These are phyloP conservation scores for Diabrotica virgifera DNA, from an alignment of 1,140 invertebrate species.

Conservation along the genomic window DNA sequence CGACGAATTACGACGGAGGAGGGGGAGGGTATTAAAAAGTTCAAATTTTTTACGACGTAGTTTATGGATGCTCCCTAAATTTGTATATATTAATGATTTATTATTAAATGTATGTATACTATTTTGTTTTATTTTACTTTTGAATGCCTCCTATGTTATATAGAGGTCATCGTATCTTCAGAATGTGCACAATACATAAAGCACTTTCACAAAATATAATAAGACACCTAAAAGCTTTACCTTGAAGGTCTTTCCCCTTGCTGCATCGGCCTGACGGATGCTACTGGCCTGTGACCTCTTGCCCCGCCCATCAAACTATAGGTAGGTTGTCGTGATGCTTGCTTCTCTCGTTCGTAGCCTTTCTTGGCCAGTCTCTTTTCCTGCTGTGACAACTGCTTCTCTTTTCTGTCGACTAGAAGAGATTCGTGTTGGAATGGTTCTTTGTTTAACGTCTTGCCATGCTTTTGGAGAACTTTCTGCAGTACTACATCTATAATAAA, in stretches of 20 bases:
- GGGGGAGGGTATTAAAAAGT: no score
- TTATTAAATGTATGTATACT: no score
- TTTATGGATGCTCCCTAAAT: no score
- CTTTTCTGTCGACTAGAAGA: slow-evolving; percentile 90
- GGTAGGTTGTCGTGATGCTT: slow-evolving; percentile 67
- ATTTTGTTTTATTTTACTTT: no score
- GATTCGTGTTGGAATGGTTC: slow-evolving; percentile 97
- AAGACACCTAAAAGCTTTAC: neutral
- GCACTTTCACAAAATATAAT: no score
- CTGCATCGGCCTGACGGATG: slow-evolving; percentile 49
- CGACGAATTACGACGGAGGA: no score
- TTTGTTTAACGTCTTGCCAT: slow-evolving; percentile 72
- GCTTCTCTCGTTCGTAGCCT: slow-evolving; percentile 92
- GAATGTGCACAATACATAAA: no score
- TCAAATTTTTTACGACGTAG: no score
- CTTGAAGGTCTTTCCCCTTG: slow-evolving; percentile 26
- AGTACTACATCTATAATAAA: slow-evolving; percentile 69
- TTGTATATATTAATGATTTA: no score
- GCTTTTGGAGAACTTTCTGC: slow-evolving; percentile 63
- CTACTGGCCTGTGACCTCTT: slow-evolving; percentile 55
- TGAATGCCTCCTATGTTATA: no score
- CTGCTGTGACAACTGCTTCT: slow-evolving; percentile 90
- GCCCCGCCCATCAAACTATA: slow-evolving; percentile 56
- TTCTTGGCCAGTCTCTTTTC: slow-evolving; percentile 92
- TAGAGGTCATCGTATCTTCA: no score